These are phyloP conservation scores for Yoshiicerus persimilis DNA, from an alignment of 1,140 invertebrate species.

Conservation along the genomic window DNA sequence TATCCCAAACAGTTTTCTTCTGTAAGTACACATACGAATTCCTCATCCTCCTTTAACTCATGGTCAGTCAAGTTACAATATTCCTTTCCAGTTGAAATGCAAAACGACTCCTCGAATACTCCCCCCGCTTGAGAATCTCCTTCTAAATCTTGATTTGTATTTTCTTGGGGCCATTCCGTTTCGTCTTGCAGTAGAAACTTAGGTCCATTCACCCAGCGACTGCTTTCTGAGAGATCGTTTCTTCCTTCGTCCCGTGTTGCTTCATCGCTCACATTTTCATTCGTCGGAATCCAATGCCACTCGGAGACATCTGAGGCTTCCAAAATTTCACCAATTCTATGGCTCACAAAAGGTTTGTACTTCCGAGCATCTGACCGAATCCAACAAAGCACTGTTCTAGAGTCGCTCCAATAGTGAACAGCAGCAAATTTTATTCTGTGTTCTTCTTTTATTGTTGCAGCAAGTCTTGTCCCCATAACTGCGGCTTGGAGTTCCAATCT, in stretches of 20 bases:
- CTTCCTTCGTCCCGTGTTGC: not conserved
- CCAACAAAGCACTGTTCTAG: constrained; percentile 15
- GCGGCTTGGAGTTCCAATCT: too few relatives aligned
- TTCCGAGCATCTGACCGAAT: not conserved
- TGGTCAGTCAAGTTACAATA: too few relatives aligned
- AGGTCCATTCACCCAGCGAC: constrained; percentile 41
- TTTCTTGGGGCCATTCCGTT: constrained; percentile 25
- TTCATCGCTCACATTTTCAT: constrained; percentile 44
- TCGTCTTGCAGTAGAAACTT: not conserved
- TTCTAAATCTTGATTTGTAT: too few relatives aligned
- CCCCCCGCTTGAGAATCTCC: too few relatives aligned
- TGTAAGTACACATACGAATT: too few relatives aligned
- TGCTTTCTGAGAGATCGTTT: not conserved
- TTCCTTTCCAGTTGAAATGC: too few relatives aligned
- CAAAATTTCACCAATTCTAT: constrained; percentile 49
- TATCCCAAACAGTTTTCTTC: too few relatives aligned
- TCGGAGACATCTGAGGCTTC: not conserved
- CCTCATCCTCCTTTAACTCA: too few relatives aligned
- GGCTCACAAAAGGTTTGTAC: constrained; percentile 42
- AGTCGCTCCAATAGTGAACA: constrained; percentile 39
- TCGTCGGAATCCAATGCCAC: constrained; percentile 45
- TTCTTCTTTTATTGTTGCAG: not conserved
- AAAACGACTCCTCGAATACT: too few relatives aligned
- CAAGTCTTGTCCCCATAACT: constrained; percentile 44
- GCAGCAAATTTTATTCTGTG: constrained; percentile 4